Evolutionary conservation across 2,113 vertebrate species (phyloP).

Genomic region (Xiphias gladius): DNA sequence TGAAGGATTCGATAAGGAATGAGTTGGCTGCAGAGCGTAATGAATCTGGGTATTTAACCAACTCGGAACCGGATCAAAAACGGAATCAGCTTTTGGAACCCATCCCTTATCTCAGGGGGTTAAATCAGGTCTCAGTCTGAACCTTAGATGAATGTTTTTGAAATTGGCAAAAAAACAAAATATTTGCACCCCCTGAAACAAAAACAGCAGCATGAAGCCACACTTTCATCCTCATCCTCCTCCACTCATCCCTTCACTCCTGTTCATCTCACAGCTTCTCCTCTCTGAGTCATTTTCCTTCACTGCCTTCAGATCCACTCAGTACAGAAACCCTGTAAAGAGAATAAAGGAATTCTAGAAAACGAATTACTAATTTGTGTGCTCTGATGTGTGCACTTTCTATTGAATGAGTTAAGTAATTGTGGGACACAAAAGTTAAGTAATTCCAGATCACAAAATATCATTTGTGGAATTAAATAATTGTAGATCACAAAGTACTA

Average conservation of each 20-base stretch:
- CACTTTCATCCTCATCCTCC: background rate
- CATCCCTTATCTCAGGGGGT: background rate
- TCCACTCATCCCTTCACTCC: background rate
- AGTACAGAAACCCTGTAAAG: background rate
- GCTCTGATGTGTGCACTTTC: background rate
- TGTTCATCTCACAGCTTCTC: conserved; percentile 1
- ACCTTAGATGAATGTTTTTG: background rate
- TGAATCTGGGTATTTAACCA: background rate
- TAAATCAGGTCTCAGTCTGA: background rate
- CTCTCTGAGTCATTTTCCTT: conserved; percentile 3
- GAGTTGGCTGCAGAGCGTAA: no score
- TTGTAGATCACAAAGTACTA: no score
- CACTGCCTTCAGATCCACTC: background rate
- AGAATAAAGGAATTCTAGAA: background rate
- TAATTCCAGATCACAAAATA: background rate
- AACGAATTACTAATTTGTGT: background rate
- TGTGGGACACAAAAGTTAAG: background rate
- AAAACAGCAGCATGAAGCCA: conserved; percentile 5
- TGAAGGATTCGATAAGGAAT: no score
- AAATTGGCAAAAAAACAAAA: background rate
- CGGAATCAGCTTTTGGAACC: background rate
- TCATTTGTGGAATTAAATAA: no score
- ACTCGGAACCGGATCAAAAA: background rate
- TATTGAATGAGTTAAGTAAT: background rate
- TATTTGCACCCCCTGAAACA: background rate